Conservation (phyloP, 2,113 vertebrate species). For the Mixornis gularis region DNA sequence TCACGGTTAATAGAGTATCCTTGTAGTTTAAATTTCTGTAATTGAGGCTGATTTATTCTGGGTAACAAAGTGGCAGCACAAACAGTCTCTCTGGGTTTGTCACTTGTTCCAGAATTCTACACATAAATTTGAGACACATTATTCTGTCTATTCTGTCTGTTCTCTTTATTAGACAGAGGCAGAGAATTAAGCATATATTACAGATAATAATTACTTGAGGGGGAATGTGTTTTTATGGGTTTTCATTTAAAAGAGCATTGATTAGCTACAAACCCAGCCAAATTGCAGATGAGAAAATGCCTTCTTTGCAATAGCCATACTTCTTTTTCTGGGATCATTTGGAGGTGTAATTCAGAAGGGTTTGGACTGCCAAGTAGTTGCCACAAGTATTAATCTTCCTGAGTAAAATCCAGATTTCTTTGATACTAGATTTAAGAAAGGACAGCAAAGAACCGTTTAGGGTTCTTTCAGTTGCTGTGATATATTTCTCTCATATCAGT, state of each 20-base stretch:
- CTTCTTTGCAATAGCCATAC: background rate
- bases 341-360: background rate
- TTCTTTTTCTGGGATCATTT: background rate
- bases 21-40: background rate
- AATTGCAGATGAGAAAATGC: background rate
- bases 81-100: background rate
- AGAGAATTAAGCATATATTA: slow-evolving; percentile 15
- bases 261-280: background rate
- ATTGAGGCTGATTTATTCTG: background rate
- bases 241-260: background rate
- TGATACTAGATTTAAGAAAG: background rate
- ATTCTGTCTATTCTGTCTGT: background rate
- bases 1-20: background rate
- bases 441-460: background rate
- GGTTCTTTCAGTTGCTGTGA: background rate
- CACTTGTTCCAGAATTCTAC: background rate
- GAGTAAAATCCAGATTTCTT: background rate
- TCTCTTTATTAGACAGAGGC: background rate
- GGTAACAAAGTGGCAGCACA: background rate
- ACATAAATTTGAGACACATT: background rate
- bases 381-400: background rate
- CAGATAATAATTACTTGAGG: background rate
- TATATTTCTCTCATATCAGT: background rate
- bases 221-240: background rate
- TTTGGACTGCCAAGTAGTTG: background rate